Conservation (phyloP, 2,797 vertebrate species). For the Manis pentadactyla region DNA sequence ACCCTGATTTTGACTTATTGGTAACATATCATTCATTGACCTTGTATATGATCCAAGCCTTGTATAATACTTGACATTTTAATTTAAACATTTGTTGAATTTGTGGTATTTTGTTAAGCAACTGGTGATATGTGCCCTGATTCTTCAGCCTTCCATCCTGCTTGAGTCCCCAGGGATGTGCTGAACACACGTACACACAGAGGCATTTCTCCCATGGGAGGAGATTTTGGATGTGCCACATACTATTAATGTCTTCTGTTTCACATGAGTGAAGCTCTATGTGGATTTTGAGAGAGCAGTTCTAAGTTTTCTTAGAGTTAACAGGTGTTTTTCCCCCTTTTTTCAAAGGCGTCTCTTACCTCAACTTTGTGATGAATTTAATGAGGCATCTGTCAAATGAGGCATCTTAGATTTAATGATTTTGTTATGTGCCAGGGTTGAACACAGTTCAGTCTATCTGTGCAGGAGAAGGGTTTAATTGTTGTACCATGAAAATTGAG, state of each 20-base stretch:
- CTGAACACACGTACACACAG: constrained; percentile 3
- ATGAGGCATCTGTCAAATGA: constrained; percentile 71
- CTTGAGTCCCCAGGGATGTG: constrained; percentile 48
- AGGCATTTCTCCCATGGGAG: constrained; percentile 32
- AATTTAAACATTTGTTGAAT: constrained; percentile 65
- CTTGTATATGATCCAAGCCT: background rate
- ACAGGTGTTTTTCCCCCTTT: background rate
- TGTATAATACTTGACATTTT: constrained; percentile 42
- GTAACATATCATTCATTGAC: background rate
- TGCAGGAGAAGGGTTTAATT: constrained; percentile 64
- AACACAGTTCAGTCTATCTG: constrained; percentile 30
- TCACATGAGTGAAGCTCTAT: background rate
- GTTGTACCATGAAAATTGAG: constrained; percentile 45
- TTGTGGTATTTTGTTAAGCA: constrained; percentile 67
- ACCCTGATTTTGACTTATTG: constrained; percentile 24
- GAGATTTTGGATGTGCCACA: constrained; percentile 28
- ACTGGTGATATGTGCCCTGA: constrained; percentile 39
- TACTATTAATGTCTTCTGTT: constrained; percentile 56
- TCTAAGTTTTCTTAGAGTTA: constrained; percentile 55
- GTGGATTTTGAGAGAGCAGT: constrained; percentile 45
- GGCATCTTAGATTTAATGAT: constrained; percentile 65
- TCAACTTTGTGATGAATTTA: constrained; percentile 64
- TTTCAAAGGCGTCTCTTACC: constrained; percentile 61
- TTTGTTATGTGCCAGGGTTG: constrained; percentile 62
- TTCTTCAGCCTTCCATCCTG: constrained; percentile 46